phyloP scores from a whole-genome alignment of 2,888 invertebrate species.

The Cecidostiba fungosa region DNA sequence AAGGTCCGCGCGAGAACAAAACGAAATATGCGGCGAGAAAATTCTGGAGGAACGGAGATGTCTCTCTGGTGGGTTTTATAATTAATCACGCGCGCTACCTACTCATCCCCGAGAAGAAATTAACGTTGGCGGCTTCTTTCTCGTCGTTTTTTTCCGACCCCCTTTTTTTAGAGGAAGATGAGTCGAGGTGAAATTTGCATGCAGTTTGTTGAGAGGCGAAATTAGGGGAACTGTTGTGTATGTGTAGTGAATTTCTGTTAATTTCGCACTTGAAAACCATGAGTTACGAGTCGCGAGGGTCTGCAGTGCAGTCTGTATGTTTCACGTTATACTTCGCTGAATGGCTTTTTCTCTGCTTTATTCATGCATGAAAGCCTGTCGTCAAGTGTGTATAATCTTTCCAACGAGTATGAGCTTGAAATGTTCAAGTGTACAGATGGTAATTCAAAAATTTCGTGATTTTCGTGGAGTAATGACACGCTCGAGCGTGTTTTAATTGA shows the following conservation, averaged over 20 bases:
- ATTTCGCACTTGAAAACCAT: neutral
- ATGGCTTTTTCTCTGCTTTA: slow-evolving; percentile 4
- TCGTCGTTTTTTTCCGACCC: neutral
- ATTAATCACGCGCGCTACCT: neutral
- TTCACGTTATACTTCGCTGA: neutral
- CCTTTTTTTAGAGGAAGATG: neutral
- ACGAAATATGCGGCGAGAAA: neutral
- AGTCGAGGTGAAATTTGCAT: neutral
- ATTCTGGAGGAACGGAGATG: neutral
- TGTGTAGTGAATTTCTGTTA: neutral
- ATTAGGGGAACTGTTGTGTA: neutral
- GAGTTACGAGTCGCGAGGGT: neutral
- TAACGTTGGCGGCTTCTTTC: neutral
- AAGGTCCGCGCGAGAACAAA: neutral
- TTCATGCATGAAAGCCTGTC: neutral
- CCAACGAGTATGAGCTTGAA: neutral
- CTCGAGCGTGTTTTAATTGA: neutral
- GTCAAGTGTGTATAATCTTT: neutral
- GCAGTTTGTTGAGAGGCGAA: neutral
- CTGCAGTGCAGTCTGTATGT: neutral
- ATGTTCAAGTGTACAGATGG: neutral
- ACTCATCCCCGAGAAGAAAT: neutral
- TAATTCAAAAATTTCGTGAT: neutral
- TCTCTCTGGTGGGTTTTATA: neutral
- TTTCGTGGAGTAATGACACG: neutral